Evolutionary conservation across 2,797 vertebrate species (phyloP), one percentile per base, ranked within the genome.

Genomic region (Lepilemur ruficaudatus): DNA sequence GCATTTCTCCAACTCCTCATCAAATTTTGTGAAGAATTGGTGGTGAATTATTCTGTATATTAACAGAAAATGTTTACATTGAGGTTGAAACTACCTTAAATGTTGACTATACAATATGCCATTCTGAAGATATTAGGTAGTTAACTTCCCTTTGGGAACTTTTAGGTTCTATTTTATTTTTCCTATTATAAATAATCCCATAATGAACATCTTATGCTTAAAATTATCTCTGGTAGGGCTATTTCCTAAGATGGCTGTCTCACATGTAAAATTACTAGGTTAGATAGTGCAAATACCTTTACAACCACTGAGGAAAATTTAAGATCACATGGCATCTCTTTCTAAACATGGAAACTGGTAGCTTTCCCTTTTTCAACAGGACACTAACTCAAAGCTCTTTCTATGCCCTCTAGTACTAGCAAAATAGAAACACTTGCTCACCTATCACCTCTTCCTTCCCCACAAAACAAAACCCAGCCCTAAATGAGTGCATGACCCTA

Each of bases 121-220:
- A 72, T 86, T 94, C 50, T 94, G 48, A 88, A 91, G 61, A 82
- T 63, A 14, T 61, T 83, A 93, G 57, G 50, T 85, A 72, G 57
- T 94, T 81, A 93, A 93, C 41, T 41, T 95, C 35, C 67, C 41
- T 7, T 52, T 80, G 43, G 70, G 55, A 88, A 67, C 22, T 78
- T 88, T 52, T 61, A 46, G 13, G 22, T 52, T 85, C 73, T 63
- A 80, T 84, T 57, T 46, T n/a, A 55, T 80, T 85, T 96, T 93
- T 84, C 80, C 55, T 57, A 50, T 76, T 89, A 95, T 32, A 72
- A 91, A 80, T 67, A 97, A 90, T 52, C 69, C 57, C 38, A 55
- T 80, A 82, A 86, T 41, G 30, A 84, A 38, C 38, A 69, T 10
- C 30, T 18, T 82, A 63, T 43, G 41, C 43, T 90, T 84, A 61